Evolutionary conservation across 1,140 invertebrate genomes (phyloP).

Genomic region (Trichomalopsis sarcophagae): DNA sequence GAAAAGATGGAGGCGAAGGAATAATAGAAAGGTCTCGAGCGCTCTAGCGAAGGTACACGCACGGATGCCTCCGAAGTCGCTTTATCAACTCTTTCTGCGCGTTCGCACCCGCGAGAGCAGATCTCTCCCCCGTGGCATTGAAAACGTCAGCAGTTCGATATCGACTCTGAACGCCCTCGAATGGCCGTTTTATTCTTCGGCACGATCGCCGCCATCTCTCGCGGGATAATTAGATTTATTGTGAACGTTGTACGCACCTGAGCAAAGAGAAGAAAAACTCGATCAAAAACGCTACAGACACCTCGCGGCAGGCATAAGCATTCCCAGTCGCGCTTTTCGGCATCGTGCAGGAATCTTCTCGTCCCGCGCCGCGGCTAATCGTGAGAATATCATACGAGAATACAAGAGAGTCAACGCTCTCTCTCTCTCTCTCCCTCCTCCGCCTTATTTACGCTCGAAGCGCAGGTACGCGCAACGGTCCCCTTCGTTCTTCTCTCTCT

Average conservation of each 20-base stretch:
- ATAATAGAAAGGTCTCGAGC: conserved; percentile 46
- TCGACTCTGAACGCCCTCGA: conserved; percentile 35
- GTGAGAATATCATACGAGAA: no score
- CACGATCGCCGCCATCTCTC: neutral
- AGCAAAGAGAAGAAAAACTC: no score
- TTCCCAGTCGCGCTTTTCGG: no score
- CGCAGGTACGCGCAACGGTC: conserved; percentile 21
- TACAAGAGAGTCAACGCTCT: no score
- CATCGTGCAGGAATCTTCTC: no score
- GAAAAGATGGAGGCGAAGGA: conserved; percentile 27
- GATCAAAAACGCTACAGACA: no score
- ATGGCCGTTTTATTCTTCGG: conserved; percentile 55
- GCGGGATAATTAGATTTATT: conserved; percentile 10
- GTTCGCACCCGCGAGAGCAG: conserved; percentile 38
- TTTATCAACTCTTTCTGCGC: conserved; percentile 52
- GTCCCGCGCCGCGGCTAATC: no score
- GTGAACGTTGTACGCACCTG: no score
- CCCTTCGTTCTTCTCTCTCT: conserved; percentile 16
- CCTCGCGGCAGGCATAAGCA: no score
- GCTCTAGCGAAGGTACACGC: conserved; percentile 19
- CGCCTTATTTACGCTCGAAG: conserved; percentile 39
- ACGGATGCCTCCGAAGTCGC: conserved; percentile 39
- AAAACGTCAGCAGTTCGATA: conserved; percentile 50
- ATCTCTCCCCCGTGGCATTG: conserved; percentile 42
- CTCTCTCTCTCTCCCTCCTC: neutral